A percentile compares a stretch with the other conserved stretches of the same genome.
Conservation (phyloP, 2,797 vertebrate genomes). For the Pangasius macronema region DNA sequence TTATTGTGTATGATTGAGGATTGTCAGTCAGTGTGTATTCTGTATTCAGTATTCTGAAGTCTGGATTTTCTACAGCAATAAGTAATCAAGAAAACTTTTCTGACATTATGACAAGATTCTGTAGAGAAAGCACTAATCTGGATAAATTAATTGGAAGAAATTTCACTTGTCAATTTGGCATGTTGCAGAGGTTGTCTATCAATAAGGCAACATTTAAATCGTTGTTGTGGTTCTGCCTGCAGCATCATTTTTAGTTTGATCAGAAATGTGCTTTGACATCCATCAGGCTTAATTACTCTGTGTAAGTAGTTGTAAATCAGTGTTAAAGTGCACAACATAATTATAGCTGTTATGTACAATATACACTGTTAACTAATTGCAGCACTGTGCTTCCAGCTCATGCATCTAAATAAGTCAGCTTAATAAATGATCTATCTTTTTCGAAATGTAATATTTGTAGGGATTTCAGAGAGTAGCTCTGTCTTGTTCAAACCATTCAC, state of each 20-base stretch:
- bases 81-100: constrained; percentile 1
- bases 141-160: neutral
- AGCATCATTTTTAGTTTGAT: constrained; percentile 22
- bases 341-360: constrained; percentile 33
- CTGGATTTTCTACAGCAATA: neutral
- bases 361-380: constrained; percentile 30
- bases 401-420: constrained; percentile 33
- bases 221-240: constrained; percentile 2
- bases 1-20: too few species aligned
- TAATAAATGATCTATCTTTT: neutral
- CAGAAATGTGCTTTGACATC: constrained; percentile 25
- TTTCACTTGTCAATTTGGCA: neutral
- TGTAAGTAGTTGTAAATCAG: constrained; percentile 35
- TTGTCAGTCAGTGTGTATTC: neutral
- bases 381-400: constrained; percentile 17
- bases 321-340: constrained; percentile 35
- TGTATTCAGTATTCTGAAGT: neutral
- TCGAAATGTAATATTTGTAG: neutral
- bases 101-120: neutral
- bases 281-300: constrained; percentile 31
- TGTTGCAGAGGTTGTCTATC: neutral
- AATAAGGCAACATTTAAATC: neutral
- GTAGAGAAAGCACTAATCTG: constrained; percentile 4
- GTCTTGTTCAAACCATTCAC: neutral
- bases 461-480: neutral